Base-by-base conservation (phyloP, 2,888 invertebrate genomes). In the Folsomia manolachei region DNA sequence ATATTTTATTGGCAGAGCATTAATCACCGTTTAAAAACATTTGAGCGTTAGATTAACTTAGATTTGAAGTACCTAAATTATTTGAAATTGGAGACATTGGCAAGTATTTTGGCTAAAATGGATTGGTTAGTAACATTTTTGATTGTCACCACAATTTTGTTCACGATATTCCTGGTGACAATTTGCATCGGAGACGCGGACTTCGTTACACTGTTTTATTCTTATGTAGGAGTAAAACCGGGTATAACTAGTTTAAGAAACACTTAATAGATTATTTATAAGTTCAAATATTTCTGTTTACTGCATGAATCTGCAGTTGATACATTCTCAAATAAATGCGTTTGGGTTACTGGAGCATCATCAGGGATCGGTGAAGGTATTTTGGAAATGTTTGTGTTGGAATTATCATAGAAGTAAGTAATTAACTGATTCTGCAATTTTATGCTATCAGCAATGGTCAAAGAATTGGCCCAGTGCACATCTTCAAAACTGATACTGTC, bases 401-500 rank as follows among this genome's bases (percentile, higher is more conserved):
- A 39, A 14, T 14, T 9, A 39, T 39, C 39, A 39, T 9, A 39
- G n/a, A 9, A 39, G 4, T 39, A 39, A 39, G 14, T 4, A 39
- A 39, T 39, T 9, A 39, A 39, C 39, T 39, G n/a, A n/a, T n/a
- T n/a, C n/a, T n/a, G n/a, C n/a, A n/a, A n/a, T n/a, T n/a, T n/a
- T n/a, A n/a, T 39, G 39, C 14, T 39, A 9, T 14, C 14, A 39
- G 72, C 87, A 76, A 84, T 91, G 63, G 91, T 92, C 0, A 86
- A 90, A 75, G 87, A 87, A 24, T 83, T 92, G 66, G 0, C 92
- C 0, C 87, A 86, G 81, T 85, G 86, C 81, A 89, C 1, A n/a
- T 4, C 89, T 4, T 90, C 89, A 1, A 89, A 88, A 82, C 82
- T 93, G 60, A 87, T 89, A 2, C 81, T 93, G 1, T 88, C 91